Evolutionary conservation across 2,888 invertebrate genomes (phyloP), one percentile per base, ranked within the genome.

Genomic region (Tiliacea aurago): DNA sequence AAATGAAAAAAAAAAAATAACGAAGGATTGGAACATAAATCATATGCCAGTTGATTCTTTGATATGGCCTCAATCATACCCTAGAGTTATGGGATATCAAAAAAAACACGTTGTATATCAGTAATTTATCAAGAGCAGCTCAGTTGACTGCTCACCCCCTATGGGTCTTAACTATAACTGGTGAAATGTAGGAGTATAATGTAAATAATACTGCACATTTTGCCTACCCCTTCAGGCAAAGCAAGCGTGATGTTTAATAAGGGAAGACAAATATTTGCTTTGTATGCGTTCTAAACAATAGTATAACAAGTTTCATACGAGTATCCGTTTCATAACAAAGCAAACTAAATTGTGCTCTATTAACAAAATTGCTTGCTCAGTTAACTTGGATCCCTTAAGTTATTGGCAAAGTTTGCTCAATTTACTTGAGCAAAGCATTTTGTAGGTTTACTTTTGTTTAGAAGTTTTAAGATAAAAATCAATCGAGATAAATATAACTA

Each of bases 351-450:
- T 45, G 23, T 4, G 10, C 33, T 55, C 15, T 9, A 59, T 58
- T 64, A n/a, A 28, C 28, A 18, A 51, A 49, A 73, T 59, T 53
- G 23, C 45, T 59, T 41, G 58, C 51, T 53, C 28, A 66, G 18
- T 58, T 33, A 55, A 23, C 13, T n/a, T 37, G 28, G 65, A 47
- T 56, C 58, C 43, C 47, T 18, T 51, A 11, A 59, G 18, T 79
- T 65, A 58, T 37, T 58, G n/a, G 1, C 0, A 41, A 79, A 80
- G 45, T 80, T 62, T 37, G n/a, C 33, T 69, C 15, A 62, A 66
- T 74, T 11, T 47, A 45, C 33, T 62, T 6, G 6, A 45, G 33
- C n/a, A 9, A 3, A 45, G 15, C 15, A 20, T 45, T n/a, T 13
- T 18, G 13, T 55, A 23, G 11, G 45, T 51, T 41, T 9, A 23